These are phyloP conservation scores for Ptychoptera contaminata DNA, from an alignment of 2,888 invertebrate genomes.

Conservation along the genomic window DNA sequence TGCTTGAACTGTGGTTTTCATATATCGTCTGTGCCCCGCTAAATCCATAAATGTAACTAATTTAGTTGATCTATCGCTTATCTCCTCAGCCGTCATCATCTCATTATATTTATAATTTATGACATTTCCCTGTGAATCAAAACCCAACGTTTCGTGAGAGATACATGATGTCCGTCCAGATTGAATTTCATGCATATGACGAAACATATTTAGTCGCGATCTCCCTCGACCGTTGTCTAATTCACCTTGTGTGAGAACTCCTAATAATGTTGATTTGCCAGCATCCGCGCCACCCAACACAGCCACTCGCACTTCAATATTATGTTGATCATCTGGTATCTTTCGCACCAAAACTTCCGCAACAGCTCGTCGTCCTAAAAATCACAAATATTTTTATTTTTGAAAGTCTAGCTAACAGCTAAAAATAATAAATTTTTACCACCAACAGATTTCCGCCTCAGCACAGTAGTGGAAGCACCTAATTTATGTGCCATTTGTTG, in stretches of 20 bases:
- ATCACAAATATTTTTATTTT: not conserved
- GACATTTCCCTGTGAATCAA: constrained; percentile 72
- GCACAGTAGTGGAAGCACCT: constrained; percentile 63
- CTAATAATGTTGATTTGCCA: constrained; percentile 92
- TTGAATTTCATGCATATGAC: constrained; percentile 88
- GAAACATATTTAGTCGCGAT: constrained; percentile 88
- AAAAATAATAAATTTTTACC: constrained; percentile 5
- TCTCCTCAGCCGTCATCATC: constrained; percentile 82
- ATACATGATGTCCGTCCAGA: constrained; percentile 89
- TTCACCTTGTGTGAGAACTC: constrained; percentile 90
- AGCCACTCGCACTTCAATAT: constrained; percentile 78
- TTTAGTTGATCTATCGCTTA: constrained; percentile 83
- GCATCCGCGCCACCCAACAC: constrained; percentile 92
- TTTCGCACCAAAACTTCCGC: constrained; percentile 83
- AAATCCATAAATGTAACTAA: constrained; percentile 89
- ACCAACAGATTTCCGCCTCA: constrained; percentile 46
- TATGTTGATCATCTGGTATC: constrained; percentile 74
- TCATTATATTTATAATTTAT: constrained; percentile 81
- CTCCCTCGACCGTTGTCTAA: constrained; percentile 90
- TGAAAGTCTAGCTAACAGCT: not conserved
- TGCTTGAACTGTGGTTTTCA: constrained; percentile 88
- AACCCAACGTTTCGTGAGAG: constrained; percentile 92
- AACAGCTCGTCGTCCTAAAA: constrained; percentile 38
- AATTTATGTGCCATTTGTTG: constrained; percentile 77
- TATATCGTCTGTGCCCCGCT: constrained; percentile 91